Evolutionary conservation across 2,888 invertebrate genomes (phyloP).

Genomic region (Cantharis lateralis): DNA sequence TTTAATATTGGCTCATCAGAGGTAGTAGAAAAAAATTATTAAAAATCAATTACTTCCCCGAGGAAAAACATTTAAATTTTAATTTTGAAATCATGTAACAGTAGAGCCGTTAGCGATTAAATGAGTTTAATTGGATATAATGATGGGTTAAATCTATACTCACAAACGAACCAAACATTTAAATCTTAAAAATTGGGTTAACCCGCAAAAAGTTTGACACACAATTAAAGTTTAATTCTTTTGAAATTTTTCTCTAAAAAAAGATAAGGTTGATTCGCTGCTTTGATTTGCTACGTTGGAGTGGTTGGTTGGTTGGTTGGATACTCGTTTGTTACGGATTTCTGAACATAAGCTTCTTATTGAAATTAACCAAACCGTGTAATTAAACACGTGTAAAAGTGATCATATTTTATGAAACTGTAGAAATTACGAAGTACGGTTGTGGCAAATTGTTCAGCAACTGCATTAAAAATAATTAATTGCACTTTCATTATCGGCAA

Average conservation of each 20-base stretch:
- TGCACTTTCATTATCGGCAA: neutral
- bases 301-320: neutral
- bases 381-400: slow-evolving; percentile 9
- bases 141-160: neutral
- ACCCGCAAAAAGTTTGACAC: neutral
- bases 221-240: neutral
- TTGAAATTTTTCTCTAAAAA: neutral
- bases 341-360: neutral
- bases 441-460: slow-evolving; percentile 2
- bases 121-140: neutral
- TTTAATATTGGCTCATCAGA: neutral
- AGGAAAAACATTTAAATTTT: neutral
- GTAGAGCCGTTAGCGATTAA: neutral
- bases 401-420: neutral
- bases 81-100: neutral
- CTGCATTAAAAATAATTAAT: slow-evolving; percentile 1
- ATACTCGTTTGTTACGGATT: slow-evolving; percentile 9
- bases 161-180: neutral
- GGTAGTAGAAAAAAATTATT: neutral
- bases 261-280: neutral
- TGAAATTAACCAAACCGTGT: slow-evolving; percentile 7
- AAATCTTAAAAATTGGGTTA: neutral
- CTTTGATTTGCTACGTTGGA: neutral
- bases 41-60: neutral
- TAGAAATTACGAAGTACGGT: neutral